Evolutionary conservation across 2,888 invertebrate species (phyloP).

Genomic region (Leptinotarsa rubiginosa): DNA sequence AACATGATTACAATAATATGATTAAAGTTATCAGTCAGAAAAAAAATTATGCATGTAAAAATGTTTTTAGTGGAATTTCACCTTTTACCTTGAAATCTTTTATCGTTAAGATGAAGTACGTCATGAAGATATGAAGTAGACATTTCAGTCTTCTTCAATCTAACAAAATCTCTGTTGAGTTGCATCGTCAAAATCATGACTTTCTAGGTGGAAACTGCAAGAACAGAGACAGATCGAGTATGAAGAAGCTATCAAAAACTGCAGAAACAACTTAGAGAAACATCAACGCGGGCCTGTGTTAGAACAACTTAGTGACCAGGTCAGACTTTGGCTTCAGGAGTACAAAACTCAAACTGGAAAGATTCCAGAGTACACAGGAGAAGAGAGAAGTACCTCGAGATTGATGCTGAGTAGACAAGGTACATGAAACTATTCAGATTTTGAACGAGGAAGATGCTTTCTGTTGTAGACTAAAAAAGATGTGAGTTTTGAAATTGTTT

Average conservation of each 20-base stretch:
- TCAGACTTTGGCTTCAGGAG: constrained; percentile 87
- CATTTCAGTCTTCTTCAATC: too few species aligned
- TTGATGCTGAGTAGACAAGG: constrained; percentile 85
- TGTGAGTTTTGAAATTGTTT: background rate
- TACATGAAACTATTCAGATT: constrained; percentile 47
- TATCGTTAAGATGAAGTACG: too few species aligned
- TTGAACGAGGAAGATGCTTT: too few species aligned
- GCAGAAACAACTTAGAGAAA: constrained; percentile 74
- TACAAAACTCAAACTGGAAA: constrained; percentile 85
- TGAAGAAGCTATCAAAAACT: constrained; percentile 74
- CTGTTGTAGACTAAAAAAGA: too few species aligned
- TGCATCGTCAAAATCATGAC: too few species aligned
- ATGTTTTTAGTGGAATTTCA: too few species aligned
- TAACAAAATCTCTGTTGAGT: too few species aligned
- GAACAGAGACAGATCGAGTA: constrained; percentile 76
- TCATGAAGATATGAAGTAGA: too few species aligned
- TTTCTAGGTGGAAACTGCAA: constrained; percentile 71
- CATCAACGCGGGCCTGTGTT: constrained; percentile 82
- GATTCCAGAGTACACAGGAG: constrained; percentile 92
- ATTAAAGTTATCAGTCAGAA: too few species aligned
- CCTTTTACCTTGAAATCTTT: too few species aligned
- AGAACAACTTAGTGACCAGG: constrained; percentile 88
- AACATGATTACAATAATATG: too few species aligned
- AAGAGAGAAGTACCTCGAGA: constrained; percentile 90
- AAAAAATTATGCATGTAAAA: too few species aligned